Percentiles rank a stretch among this genome's conserved stretches.
These are phyloP conservation scores for Tympanuchus pallidicinctus DNA, from an alignment of 2,113 vertebrate species.

Conservation along the genomic window DNA sequence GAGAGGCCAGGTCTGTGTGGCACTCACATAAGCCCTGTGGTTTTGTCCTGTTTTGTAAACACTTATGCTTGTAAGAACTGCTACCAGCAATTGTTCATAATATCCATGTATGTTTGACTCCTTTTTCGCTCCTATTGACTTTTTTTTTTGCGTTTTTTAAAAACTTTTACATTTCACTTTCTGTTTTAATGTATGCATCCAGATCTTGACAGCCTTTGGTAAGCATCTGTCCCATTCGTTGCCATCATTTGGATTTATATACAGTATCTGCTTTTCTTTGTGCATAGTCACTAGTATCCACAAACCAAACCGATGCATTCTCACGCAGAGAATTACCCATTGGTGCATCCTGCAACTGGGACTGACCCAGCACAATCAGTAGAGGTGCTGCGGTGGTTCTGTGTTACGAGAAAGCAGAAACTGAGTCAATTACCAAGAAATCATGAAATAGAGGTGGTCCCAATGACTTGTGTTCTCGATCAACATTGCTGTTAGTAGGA, in stretches of 20 bases:
- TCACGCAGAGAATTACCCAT: neutral
- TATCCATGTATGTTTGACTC: slow-evolving; percentile 63
- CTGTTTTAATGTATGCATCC: slow-evolving; percentile 82
- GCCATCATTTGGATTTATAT: slow-evolving; percentile 63
- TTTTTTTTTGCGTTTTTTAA: slow-evolving; percentile 53
- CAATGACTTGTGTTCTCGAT: neutral
- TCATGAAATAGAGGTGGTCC: slow-evolving; percentile 14
- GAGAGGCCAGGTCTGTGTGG: neutral
- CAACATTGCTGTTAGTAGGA: slow-evolving; percentile 44
- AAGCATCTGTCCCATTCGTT: slow-evolving; percentile 79
- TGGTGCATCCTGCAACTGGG: neutral
- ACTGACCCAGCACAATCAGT: neutral
- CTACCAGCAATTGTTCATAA: slow-evolving; percentile 65
- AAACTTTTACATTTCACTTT: slow-evolving; percentile 80
- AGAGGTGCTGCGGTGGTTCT: neutral
- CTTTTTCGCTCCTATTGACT: slow-evolving; percentile 66
- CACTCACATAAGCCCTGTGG: neutral
- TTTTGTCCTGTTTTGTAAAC: slow-evolving; percentile 61
- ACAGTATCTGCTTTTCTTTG: slow-evolving; percentile 68
- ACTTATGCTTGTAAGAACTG: slow-evolving; percentile 37
- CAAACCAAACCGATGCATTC: neutral
- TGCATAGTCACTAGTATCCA: slow-evolving; percentile 18
- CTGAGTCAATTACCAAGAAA: slow-evolving; percentile 35
- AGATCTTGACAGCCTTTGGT: slow-evolving; percentile 82
- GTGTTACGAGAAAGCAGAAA: slow-evolving; percentile 20